Base-by-base conservation (phyloP, 1,140 invertebrate genomes). In the Venustaconcha ellipsiformis region DNA sequence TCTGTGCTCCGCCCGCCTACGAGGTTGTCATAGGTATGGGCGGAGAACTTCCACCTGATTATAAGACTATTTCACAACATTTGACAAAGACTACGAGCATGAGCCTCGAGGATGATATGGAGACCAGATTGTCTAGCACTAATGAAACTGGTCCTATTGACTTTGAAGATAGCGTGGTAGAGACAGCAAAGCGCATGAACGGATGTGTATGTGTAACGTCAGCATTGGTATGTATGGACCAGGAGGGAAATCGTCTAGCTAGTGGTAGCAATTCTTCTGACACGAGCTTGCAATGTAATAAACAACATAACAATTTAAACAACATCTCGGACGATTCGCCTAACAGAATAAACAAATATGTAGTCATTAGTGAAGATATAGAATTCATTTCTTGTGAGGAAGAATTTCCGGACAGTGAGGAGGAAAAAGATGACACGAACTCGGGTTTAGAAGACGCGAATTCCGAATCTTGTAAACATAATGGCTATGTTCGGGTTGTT, bases 1-100 rank as follows among this genome's bases (percentile, higher is more conserved):
- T 77, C 8, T 72, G 72, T 68, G 70, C 75, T 56, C 75, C 75
- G n/a, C 75, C 75, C 17, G 72, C 75, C 8, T 77, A 77, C 57
- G 75, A 77, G 68, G 63, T 71, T 63, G 75, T 77, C 14, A 59
- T 72, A 15, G 69, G 69, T 18, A 77, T 77, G 69, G 70, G 69
- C 57, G 75, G 65, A 11, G 70, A 70, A 23, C 75, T 69, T 56
- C 70, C 75, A 18, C 72, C 72, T 55, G 63, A 72, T 23, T 62
- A 63, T 18, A 70, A 11, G 37, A 48, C 37, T 48, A 48, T 48
- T 48, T 48, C 37, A 8, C 37, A 48, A 48, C 37, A 48, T 48
- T 48, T 48, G 37, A 48, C 11, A 6, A 48, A 6, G 37, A 48
- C 37, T 11, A 48, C 11, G 8, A 48, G 37, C 6, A 6, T 48